These are phyloP conservation scores for Xylocampa areola DNA, from an alignment of 2,888 invertebrate genomes.

Conservation along the genomic window DNA sequence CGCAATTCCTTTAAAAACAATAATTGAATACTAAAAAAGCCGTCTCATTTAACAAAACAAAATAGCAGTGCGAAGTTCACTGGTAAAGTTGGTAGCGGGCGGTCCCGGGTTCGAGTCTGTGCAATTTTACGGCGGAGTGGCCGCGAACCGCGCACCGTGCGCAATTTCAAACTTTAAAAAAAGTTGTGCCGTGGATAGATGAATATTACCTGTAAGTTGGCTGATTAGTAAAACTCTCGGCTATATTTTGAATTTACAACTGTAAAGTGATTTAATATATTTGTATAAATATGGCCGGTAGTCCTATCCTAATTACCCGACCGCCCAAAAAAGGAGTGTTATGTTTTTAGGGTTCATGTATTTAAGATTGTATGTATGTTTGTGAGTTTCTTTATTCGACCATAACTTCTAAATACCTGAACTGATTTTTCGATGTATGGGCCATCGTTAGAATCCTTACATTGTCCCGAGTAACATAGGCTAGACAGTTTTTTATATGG, in stretches of 20 bases:
- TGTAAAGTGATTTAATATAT: not conserved
- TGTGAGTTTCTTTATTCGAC: no score
- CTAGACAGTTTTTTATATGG: no score
- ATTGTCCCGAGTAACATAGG: no score
- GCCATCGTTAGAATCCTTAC: no score
- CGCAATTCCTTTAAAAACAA: slow-evolving; percentile 8
- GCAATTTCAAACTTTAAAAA: slow-evolving; percentile 77
- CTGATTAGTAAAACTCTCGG: slow-evolving; percentile 39
- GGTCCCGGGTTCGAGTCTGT: slow-evolving; percentile 68
- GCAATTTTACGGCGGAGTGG: slow-evolving; percentile 73
- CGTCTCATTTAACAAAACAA: slow-evolving; percentile 63
- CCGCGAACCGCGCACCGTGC: slow-evolving; percentile 53
- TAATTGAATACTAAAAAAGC: slow-evolving; percentile 30
- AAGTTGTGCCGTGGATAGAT: slow-evolving; percentile 65
- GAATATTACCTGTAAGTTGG: slow-evolving; percentile 66
- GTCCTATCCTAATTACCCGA: no score
- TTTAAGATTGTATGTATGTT: no score
- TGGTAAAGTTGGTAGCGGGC: slow-evolving; percentile 72
- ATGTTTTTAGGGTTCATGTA: no score
- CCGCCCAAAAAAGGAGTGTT: no score
- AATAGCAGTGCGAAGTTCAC: slow-evolving; percentile 67
- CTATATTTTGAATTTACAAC: slow-evolving; percentile 12
- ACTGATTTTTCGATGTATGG: no score
- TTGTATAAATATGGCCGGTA: not conserved
- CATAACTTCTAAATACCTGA: no score